phyloP scores from a whole-genome alignment of 2,113 vertebrate species.

The Boulengeromyrus knoepffleri region DNA sequence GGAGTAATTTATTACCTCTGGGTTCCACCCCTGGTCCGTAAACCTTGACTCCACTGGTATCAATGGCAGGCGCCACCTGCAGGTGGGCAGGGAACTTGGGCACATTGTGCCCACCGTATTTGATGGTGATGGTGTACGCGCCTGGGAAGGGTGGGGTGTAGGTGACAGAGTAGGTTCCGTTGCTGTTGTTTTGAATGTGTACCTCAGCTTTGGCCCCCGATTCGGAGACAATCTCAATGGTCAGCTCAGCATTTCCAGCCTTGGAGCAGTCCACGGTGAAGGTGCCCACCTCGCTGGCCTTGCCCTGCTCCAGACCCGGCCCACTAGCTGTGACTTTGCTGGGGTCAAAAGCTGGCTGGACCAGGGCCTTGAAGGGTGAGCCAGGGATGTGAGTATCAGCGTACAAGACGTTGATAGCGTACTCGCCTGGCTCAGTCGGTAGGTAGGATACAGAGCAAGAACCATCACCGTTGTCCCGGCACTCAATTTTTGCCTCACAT shows the following conservation, averaged over 20 bases:
- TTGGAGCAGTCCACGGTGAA: slow-evolving; percentile 87
- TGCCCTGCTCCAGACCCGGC: slow-evolving; percentile 76
- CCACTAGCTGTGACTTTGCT: slow-evolving; percentile 81
- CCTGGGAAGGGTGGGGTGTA: slow-evolving; percentile 81
- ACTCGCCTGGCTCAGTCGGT: slow-evolving; percentile 78
- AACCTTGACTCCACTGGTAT: slow-evolving; percentile 78
- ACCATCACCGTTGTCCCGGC: slow-evolving; percentile 82
- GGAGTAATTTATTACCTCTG: slow-evolving; percentile 56
- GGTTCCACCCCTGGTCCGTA: slow-evolving; percentile 87
- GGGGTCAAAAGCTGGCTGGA: slow-evolving; percentile 72
- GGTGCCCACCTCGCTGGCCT: slow-evolving; percentile 67
- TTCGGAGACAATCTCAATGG: slow-evolving; percentile 87
- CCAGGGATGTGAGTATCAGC: slow-evolving; percentile 81
- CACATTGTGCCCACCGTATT: slow-evolving; percentile 76
- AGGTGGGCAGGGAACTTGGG: slow-evolving; percentile 80
- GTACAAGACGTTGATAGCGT: slow-evolving; percentile 81
- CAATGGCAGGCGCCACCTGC: slow-evolving; percentile 75
- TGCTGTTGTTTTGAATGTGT: slow-evolving; percentile 78
- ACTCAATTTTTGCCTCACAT: slow-evolving; percentile 85
- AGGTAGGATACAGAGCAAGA: slow-evolving; percentile 85
- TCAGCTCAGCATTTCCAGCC: slow-evolving; percentile 81
- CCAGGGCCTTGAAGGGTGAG: slow-evolving; percentile 78
- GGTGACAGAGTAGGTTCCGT: slow-evolving; percentile 85
- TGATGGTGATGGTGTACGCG: slow-evolving; percentile 85
- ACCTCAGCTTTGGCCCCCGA: slow-evolving; percentile 80